Base-by-base conservation (phyloP, 2,113 vertebrate species). In the Boulengeromyrus knoepffleri region DNA sequence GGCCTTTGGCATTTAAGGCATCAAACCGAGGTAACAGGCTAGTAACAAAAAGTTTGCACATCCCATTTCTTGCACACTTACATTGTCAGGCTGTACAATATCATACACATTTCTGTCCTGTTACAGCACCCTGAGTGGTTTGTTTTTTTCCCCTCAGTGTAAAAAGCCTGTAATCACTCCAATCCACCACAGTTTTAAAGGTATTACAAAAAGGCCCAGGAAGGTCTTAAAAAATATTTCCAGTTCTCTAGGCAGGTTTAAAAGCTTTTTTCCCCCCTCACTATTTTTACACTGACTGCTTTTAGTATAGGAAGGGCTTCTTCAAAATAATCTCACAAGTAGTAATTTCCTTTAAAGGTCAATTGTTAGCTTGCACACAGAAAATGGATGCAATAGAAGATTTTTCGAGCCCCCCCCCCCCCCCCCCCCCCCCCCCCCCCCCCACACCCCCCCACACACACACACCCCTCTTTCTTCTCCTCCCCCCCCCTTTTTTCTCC, bases 331-430 rank as follows among this genome's bases (percentile, higher is more conserved):
- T 42, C 50, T 56, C 39, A 52, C 74, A 83, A 53, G 74, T 56
- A 85, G 89, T 85, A 56, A 85, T 89, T 89, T 85, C 77, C 77
- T 83, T 89, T 91, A 19, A 91, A 90, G 80, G 90, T 89, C 87
- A 70, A 58, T 56, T 89, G 88, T 46, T 90, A 62, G 49, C 89
- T 92, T 90, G 39, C 39, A 53, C 89, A 93, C 42, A 90, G 92
- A 83, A 50, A 92, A 91, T 52, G 42, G 89, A 90, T 27, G 39
- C 80, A 50, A 88, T 45, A 89, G 87, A 85, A 45, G 85, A 89
- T 89, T 62, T 42, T 88, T 39, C 3, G 53, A 88, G 39, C 7
- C 19, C 36, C 42, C 27, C 36, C 31, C 1, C 0, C 12, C 31
- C 53, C 0, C 4, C 56, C 87, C 53, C 0, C 70, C 70, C 70